Base-by-base conservation (phyloP, 2,113 vertebrate species). In the Paramisgurnus dabryanus region DNA sequence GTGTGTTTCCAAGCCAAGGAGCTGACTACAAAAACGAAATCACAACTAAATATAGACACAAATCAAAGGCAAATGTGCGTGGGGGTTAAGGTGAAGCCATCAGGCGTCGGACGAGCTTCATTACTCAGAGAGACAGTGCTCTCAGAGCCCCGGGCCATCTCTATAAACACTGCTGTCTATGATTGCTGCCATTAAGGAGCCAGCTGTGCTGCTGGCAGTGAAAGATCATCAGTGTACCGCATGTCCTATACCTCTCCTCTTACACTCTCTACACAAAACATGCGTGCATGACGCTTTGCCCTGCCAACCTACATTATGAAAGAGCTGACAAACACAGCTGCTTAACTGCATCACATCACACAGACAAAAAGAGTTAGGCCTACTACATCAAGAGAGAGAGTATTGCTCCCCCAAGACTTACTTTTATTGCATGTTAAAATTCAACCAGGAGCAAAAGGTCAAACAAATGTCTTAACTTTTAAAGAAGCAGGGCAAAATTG, bases 141-240 rank as follows among this genome's bases (percentile, higher is more conserved):
- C 74, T 80, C 80, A 81, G 82, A 50, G 78, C 84, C 80, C 70
- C 57, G 40, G 81, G 82, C 79, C 43, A 64, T 66, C 55, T 49
- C 80, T 65, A 75, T 79, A 84, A 80, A 81, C 45, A 53, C 85
- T 78, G 84, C 81, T 60, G 81, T 60, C 58, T 78, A 85, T 88
- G 85, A 87, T 82, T 85, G 84, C 80, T 87, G 79, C 84, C 69
- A 80, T 86, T 85, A 87, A 85, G 85, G 45, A 83, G 86, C 86
- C 87, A 88, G 86, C 86, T 87, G 87, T 86, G 83, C 80, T 65
- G 81, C 67, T 82, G 86, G 86, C 80, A 85, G 83, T 81, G 86
- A 86, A 74, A 73, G 77, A 84, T 87, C 83, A 82, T 87, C 82
- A 82, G 78, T 85, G 67, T 66, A 70, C 72, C 50, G 45, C 45